A percentile compares a stretch with the other conserved stretches of the same genome.
phyloP scores from a whole-genome alignment of 1,140 invertebrate genomes.

The Drosophila murphyi region DNA sequence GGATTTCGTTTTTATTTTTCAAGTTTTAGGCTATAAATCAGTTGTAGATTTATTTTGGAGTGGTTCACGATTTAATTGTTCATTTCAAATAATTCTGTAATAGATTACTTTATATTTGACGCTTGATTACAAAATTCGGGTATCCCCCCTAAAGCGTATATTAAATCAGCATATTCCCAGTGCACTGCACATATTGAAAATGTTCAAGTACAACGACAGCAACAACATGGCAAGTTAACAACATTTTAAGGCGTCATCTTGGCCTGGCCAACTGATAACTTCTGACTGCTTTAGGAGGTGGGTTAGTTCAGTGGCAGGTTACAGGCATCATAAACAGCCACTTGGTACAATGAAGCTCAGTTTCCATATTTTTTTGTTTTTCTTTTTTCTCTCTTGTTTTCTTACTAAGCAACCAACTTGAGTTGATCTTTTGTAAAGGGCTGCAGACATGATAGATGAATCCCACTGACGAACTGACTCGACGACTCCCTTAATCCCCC shows the following conservation, averaged over 20 bases:
- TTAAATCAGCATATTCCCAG: neutral
- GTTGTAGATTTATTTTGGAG: too few species aligned
- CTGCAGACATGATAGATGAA: conserved; percentile 51
- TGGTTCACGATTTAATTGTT: too few species aligned
- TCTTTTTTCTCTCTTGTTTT: conserved; percentile 3
- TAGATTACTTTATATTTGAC: neutral
- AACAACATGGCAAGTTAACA: conserved; percentile 62
- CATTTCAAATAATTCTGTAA: too few species aligned
- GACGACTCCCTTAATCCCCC: neutral
- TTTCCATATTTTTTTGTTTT: conserved; percentile 3
- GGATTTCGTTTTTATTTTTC: too few species aligned
- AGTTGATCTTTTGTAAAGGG: conserved; percentile 32
- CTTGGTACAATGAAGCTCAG: conserved; percentile 53
- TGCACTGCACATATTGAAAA: conserved; percentile 18
- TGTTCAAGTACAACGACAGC: conserved; percentile 26
- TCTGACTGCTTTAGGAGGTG: conserved; percentile 41
- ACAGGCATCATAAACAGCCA: conserved; percentile 75
- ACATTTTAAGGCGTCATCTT: conserved; percentile 61
- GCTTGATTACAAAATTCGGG: too few species aligned
- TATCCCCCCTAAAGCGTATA: neutral
- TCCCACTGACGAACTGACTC: conserved; percentile 28
- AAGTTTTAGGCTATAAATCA: too few species aligned
- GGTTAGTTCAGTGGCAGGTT: neutral
- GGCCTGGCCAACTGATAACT: conserved; percentile 69
- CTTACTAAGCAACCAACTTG: conserved; percentile 27